Conservation (phyloP, 2,888 invertebrate genomes). For the Gisinianus flammeolus region DNA sequence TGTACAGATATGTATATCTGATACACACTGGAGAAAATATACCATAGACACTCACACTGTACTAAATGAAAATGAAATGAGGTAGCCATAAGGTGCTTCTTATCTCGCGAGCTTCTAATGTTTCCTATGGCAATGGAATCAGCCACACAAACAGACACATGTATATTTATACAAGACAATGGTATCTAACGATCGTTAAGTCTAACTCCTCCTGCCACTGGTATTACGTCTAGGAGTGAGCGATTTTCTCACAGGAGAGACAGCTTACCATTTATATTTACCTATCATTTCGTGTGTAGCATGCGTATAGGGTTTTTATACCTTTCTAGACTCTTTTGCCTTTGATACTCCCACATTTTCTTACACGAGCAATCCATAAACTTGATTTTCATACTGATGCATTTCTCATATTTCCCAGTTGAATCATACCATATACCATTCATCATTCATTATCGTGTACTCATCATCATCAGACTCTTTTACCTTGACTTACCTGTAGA, state of each 20-base stretch:
- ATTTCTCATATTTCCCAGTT: too few relatives aligned
- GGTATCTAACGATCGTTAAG: slow-evolving; percentile 7
- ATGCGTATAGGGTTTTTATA: background rate
- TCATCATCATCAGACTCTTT: too few relatives aligned
- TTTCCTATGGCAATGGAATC: background rate
- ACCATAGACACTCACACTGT: background rate
- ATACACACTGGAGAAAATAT: too few relatives aligned
- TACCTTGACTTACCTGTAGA: too few relatives aligned
- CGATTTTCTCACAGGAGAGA: slow-evolving; percentile 36
- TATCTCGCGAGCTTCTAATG: too few relatives aligned
- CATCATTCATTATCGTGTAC: too few relatives aligned
- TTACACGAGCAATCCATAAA: too few relatives aligned
- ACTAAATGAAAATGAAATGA: background rate
- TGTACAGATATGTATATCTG: too few relatives aligned
- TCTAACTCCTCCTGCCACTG: slow-evolving; percentile 34
- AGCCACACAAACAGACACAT: background rate
- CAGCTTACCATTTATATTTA: slow-evolving; percentile 38
- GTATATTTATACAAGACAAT: background rate
- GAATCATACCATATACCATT: too few relatives aligned
- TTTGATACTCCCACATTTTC: slow-evolving; percentile 25
- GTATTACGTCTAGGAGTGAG: slow-evolving; percentile 31
- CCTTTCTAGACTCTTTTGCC: background rate
- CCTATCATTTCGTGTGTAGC: slow-evolving; percentile 25
- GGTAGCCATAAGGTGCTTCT: slow-evolving; percentile 9
- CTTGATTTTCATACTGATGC: too few relatives aligned